Conservation (phyloP, 2,888 invertebrate genomes). For the Cheilosia impressa region DNA sequence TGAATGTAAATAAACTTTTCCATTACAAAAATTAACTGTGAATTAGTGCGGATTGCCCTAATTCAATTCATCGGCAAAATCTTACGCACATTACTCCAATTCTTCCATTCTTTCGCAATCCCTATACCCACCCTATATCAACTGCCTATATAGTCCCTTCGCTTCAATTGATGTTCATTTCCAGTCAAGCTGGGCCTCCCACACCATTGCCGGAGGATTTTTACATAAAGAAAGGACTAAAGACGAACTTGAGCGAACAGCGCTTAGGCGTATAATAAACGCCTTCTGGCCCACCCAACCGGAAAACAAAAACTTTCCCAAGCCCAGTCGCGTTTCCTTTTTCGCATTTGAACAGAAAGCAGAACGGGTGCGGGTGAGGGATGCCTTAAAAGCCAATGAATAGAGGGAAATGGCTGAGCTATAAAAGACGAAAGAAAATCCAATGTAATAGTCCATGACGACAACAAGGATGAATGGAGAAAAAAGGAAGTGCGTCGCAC, state of each 20-base stretch:
- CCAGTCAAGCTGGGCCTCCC: slow-evolving; percentile 10
- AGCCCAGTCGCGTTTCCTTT: slow-evolving; percentile 41
- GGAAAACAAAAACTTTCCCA: slow-evolving; percentile 64
- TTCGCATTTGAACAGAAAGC: slow-evolving; percentile 36
- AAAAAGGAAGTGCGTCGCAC: slow-evolving; percentile 56
- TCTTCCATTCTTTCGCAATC: slow-evolving; percentile 28
- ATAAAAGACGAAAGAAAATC: slow-evolving; percentile 58
- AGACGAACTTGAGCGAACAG: slow-evolving; percentile 38
- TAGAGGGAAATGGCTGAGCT: slow-evolving; percentile 66
- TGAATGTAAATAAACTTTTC: slow-evolving; percentile 80
- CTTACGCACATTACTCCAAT: slow-evolving; percentile 54
- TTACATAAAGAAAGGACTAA: slow-evolving; percentile 37
- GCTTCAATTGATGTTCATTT: slow-evolving; percentile 66
- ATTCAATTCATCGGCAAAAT: slow-evolving; percentile 68
- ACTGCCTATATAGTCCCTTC: slow-evolving; percentile 46
- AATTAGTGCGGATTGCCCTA: slow-evolving; percentile 78
- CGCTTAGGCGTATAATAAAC: slow-evolving; percentile 46
- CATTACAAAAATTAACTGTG: slow-evolving; percentile 82
- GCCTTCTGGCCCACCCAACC: slow-evolving; percentile 43
- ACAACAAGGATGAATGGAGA: slow-evolving; percentile 49
- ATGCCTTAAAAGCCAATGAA: slow-evolving; percentile 69
- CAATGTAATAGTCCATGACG: slow-evolving; percentile 72
- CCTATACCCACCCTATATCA: slow-evolving; percentile 17
- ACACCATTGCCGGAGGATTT: slow-evolving; percentile 19
- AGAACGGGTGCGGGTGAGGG: slow-evolving; percentile 3